Base-by-base conservation (phyloP, 1,140 invertebrate genomes). In the Probaryconus sp. region DNA sequence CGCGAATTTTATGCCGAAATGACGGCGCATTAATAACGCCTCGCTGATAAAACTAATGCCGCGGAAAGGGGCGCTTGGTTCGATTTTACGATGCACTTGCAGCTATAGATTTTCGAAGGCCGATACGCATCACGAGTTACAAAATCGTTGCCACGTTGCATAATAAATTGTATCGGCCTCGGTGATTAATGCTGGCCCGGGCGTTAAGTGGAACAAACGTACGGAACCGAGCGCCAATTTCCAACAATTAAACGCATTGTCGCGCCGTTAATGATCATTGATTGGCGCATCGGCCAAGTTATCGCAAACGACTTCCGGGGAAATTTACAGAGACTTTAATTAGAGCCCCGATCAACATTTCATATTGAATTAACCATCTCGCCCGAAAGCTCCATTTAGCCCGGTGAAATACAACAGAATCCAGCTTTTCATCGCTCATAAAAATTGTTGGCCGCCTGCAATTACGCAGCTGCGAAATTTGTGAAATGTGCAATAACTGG, bases 41-140 rank as follows among this genome's bases (percentile, higher is more conserved):
- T 64, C 53, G 43, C 45, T 68, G 71, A 75, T 75, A 75, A 75
- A 75, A 58, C 64, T 69, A 69, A 75, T 58, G 56, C 42, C 42
- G 50, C 51, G 35, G 58, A 71, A 65, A 60, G 48, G 48, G 60
- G 61, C 48, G 40, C 63, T n/a, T n/a, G n/a, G 50, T 50, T 47
- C 53, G 60, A 64, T 63, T 68, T 70, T 67, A 67, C 38, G 53
- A 40, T 61, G 53, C 60, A 60, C 60, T 64, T 65, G 69, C 24
- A 48, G 61, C 53, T 33, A 67, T 65, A 73, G 69, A 73, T 73
- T 73, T 26, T 31, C 60, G 37, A 65, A 45, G 58, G 10, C 55
- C 65, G 69, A 72, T 65, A 64, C 20, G 6, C 56, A 64, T 71
- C 68, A 45, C 51, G 14, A 42, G 43, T 20, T 28, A 58, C 64